Evolutionary conservation across 2,113 vertebrate genomes (phyloP), one percentile per base, ranked within the genome.

Genomic region (Petaurus breviceps): DNA sequence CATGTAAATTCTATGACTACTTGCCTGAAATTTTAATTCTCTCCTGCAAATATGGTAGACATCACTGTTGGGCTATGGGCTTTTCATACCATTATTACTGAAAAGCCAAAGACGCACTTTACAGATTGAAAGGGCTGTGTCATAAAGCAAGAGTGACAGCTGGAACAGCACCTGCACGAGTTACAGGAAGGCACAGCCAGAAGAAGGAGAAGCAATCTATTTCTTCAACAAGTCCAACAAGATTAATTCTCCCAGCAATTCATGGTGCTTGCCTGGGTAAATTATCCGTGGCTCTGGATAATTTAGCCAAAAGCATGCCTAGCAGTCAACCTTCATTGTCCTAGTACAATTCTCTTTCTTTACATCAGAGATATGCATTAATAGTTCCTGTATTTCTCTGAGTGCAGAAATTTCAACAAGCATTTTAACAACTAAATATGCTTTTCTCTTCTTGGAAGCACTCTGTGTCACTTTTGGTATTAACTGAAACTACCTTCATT

Each of bases 51-150:
- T 50, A 50, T 77, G 96, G 37, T 89, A 97, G 96, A 93, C 50
- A 54, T 92, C 92, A 90, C 43, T 49, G 31, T 37, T 68, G 31
- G 22, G 90, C 94, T 94, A 95, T 51, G 95, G 51, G 89, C 91
- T 97, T 97, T 49, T 98, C 51, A 96, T 95, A 94, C 96, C 37
- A 47, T 3, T 96, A 95, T 95, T 91, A 52, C 51, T 92, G 96
- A 97, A 97, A 97, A 96, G 77, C 92, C 95, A 96, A 97, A 97
- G 95, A 95, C 51, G 92, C 92, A 43, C 49, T 93, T 93, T 52
- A 77, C 90, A 77, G 95, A 8, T 94, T 98, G 97, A 89, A 51
- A 98, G 97, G 94, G 51, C 96, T 68, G 2, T 5, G 46, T 84
- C 68, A 47, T 92, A 91, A 91, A 94, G 51, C 90, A 95, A 90